Conservation (phyloP, 2,113 vertebrate species). For the Campylomormyrus numenius region DNA sequence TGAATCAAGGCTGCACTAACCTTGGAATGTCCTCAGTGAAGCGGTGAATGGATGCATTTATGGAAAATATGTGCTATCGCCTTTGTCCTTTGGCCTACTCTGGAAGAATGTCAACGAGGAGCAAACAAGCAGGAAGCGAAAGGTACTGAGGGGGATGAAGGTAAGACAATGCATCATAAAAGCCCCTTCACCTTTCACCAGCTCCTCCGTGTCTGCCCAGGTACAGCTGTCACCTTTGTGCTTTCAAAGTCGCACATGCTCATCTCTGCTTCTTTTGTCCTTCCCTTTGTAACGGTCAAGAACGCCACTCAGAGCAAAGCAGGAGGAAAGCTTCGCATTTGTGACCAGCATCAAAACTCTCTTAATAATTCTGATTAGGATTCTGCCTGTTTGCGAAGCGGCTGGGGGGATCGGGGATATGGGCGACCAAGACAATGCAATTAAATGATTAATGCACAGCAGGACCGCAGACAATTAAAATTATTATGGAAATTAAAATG, state of each 20-base stretch:
- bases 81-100: neutral
- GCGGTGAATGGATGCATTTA: neutral
- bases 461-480: constrained; percentile 69
- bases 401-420: constrained; percentile 37
- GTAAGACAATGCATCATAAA: neutral
- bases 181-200: neutral
- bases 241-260: neutral
- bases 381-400: constrained; percentile 75
- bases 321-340: neutral
- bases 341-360: constrained; percentile 60
- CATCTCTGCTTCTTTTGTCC: neutral
- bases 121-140: neutral
- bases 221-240: neutral
- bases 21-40: neutral
- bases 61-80: neutral
- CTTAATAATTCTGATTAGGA: constrained; percentile 86
- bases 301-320: neutral
- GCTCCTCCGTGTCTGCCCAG: neutral
- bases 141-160: neutral
- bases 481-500: constrained; percentile 91
- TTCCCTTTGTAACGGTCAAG: neutral
- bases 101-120: neutral
- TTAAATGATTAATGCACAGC: constrained; percentile 95
- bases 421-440: constrained; percentile 91
- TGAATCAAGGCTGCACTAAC: neutral